These are phyloP conservation scores for Homarus americanus DNA, from an alignment of 1,140 invertebrate species.

Conservation along the genomic window DNA sequence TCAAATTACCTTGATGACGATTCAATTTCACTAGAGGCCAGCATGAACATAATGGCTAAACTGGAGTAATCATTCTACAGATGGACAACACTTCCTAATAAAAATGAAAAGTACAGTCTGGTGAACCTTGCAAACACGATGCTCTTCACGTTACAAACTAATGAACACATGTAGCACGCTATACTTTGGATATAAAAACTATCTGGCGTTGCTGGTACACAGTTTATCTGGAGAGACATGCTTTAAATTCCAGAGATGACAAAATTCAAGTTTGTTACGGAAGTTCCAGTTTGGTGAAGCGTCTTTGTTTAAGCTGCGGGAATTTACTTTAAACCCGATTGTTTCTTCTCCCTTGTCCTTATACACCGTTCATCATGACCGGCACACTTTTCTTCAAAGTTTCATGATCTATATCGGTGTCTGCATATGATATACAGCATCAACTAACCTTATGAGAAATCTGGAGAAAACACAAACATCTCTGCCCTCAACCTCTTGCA, in stretches of 20 bases:
- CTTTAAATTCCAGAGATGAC: conserved; percentile 12
- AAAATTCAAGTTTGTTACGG: not conserved
- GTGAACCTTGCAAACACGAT: too few species aligned
- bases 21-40: not conserved
- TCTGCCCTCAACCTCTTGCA: conserved; percentile 15
- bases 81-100: not conserved
- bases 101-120: too few species aligned
- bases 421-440: not conserved
- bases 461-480: conserved; percentile 42
- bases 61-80: too few species aligned
- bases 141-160: too few species aligned
- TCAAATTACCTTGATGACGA: too few species aligned
- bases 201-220: not conserved
- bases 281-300: not conserved
- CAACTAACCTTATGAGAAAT: conserved; percentile 25
- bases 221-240: not conserved
- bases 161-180: too few species aligned
- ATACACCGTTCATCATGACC: not conserved
- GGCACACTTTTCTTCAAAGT: not conserved
- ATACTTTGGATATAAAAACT: not conserved
- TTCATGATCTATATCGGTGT: not conserved
- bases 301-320: not conserved
- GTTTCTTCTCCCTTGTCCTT: not conserved
- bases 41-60: not conserved
- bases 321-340: not conserved